Conservation (phyloP, 2,797 vertebrate species). For the Cirrhinus molitorella region DNA sequence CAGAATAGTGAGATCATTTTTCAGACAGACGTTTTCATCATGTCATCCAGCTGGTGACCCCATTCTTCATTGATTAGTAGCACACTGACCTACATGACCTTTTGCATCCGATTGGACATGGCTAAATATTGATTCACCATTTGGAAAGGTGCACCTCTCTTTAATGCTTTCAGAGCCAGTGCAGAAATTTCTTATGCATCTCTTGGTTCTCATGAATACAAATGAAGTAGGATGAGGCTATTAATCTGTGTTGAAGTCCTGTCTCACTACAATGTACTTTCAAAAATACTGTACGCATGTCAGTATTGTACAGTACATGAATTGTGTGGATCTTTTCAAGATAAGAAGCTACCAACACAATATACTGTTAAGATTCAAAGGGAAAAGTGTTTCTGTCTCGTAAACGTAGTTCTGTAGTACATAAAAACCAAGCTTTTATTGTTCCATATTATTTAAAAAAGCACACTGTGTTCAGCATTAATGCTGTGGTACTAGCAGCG, state of each 20-base stretch:
- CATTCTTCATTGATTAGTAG: conserved; percentile 54
- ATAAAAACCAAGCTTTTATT: background rate
- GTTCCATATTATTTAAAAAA: background rate
- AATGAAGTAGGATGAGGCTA: conserved; percentile 31
- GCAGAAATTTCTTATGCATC: conserved; percentile 47
- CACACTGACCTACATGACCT: conserved; percentile 61
- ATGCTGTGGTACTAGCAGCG: background rate
- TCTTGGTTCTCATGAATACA: conserved; percentile 45
- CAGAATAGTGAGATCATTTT: conserved; percentile 8
- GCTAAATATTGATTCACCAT: conserved; percentile 63
- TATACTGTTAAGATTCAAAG: no score
- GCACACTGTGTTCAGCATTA: conserved; percentile 10
- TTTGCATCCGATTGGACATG: conserved; percentile 46
- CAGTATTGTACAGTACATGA: background rate
- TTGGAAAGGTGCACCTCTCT: conserved; percentile 40
- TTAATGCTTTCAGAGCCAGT: conserved; percentile 12
- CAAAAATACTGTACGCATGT: background rate
- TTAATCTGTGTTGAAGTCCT: conserved; percentile 10
- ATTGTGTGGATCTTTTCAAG: background rate
- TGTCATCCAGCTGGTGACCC: conserved; percentile 39
- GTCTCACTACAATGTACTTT: background rate
- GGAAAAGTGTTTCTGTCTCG: no score
- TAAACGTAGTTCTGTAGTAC: no score
- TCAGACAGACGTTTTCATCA: conserved; percentile 34
- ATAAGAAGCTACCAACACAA: background rate